A percentile compares a stretch with the other conserved stretches of the same genome.
These are phyloP conservation scores for Zaprionus bogoriensis DNA, from an alignment of 2,888 invertebrate species.

Conservation along the genomic window DNA sequence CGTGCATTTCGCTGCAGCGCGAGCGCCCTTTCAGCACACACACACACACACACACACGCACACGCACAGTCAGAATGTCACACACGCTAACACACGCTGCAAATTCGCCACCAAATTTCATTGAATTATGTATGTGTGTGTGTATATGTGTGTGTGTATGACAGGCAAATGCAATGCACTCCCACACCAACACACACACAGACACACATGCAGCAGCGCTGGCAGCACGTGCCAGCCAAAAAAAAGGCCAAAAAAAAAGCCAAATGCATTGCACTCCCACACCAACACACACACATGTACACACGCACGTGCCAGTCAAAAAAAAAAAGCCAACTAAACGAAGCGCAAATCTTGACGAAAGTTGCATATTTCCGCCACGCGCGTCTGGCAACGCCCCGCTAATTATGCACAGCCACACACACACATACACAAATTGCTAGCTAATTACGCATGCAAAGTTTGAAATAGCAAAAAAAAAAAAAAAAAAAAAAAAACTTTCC, in stretches of 20 bases:
- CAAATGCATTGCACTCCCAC: neutral
- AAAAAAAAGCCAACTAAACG: neutral
- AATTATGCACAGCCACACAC: conserved; percentile 19
- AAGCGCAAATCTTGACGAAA: conserved; percentile 24
- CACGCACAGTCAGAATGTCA: neutral
- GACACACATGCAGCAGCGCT: neutral
- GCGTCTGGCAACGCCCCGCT: conserved; percentile 36
- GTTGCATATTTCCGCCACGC: neutral
- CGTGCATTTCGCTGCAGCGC: conserved; percentile 21
- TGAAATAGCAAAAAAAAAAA: neutral
- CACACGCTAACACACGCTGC: too few species aligned
- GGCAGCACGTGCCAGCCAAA: neutral
- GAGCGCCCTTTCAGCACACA: conserved; percentile 20
- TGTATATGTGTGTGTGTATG: neutral
- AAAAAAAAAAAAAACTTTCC: conserved; percentile 31
- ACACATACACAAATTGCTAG: neutral
- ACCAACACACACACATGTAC: neutral
- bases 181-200: neutral
- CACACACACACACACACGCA: neutral
- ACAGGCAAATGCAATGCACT: neutral
- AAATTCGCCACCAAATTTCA: too few species aligned
- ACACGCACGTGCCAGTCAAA: neutral
- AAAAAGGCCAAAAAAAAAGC: neutral
- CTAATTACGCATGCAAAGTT: neutral
- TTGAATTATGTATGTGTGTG: conserved; percentile 1